These are phyloP conservation scores for Camelus dromedarius DNA, from an alignment of 2,113 vertebrate species.

Conservation along the genomic window DNA sequence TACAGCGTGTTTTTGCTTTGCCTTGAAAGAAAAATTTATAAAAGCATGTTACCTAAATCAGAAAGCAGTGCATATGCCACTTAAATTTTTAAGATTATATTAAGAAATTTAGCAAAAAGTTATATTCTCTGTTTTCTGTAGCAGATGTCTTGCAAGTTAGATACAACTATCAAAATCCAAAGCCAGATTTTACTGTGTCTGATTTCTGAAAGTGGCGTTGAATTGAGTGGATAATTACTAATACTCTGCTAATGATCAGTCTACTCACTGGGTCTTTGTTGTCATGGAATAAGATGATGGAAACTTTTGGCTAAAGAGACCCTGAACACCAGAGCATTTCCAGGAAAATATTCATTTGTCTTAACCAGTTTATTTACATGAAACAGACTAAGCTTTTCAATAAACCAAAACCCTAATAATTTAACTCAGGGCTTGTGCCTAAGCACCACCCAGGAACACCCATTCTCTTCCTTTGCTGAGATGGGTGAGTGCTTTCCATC, in stretches of 20 bases:
- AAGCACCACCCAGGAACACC: background rate
- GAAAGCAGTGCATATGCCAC: background rate
- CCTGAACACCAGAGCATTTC: constrained; percentile 28
- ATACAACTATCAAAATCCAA: background rate
- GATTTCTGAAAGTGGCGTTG: constrained; percentile 54
- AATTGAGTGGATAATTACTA: background rate
- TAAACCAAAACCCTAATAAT: background rate
- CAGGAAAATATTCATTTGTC: constrained; percentile 24
- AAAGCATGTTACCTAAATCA: constrained; percentile 14
- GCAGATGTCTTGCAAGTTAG: constrained; percentile 43
- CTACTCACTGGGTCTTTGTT: background rate
- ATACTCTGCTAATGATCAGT: background rate
- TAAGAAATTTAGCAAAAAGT: constrained; percentile 20
- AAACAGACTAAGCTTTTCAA: background rate
- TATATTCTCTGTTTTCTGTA: constrained; percentile 34
- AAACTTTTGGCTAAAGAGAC: constrained; percentile 1
- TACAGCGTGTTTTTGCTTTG: constrained; percentile 26
- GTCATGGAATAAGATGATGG: background rate
- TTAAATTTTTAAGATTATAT: constrained; percentile 47
- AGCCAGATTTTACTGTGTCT: constrained; percentile 32
- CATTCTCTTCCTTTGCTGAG: background rate
- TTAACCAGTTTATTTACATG: constrained; percentile 46
- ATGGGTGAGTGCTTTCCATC: background rate
- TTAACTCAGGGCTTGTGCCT: background rate
- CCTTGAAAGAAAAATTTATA: constrained; percentile 37